Evolutionary conservation across 2,113 vertebrate genomes (phyloP).

Genomic region (Oxygymnocypris stewartii): DNA sequence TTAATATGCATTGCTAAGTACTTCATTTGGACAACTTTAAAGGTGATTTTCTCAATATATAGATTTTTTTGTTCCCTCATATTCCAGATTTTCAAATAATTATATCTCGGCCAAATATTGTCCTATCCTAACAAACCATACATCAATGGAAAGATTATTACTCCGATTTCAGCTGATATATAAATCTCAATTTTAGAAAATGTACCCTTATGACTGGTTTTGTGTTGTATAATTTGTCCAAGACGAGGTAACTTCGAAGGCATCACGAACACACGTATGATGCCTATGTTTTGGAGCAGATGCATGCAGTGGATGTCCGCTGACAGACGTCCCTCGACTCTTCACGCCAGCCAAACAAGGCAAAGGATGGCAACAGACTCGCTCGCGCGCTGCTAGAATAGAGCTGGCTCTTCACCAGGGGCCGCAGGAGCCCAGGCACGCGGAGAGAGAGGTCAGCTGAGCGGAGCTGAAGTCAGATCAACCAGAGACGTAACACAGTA

Average conservation of each 20-base stretch:
- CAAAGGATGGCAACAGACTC: constrained; percentile 70
- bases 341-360: constrained; percentile 79
- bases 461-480: not conserved
- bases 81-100: no score
- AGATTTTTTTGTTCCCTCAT: no score
- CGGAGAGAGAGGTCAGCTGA: not conserved
- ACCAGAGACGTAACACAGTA: not conserved
- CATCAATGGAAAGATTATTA: no score
- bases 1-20: no score
- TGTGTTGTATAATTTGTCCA: not conserved
- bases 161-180: no score
- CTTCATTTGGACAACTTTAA: no score
- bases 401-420: constrained; percentile 84
- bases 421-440: no score
- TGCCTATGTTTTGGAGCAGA: not conserved
- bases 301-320: not conserved
- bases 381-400: constrained; percentile 62
- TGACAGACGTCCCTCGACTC: not conserved
- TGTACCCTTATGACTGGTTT: no score
- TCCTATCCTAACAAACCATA: no score
- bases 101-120: no score
- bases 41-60: no score
- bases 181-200: no score
- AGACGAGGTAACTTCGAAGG: not conserved
- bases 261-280: not conserved